phyloP scores from a whole-genome alignment of 1,140 invertebrate species.

The Cephus cinctus region DNA sequence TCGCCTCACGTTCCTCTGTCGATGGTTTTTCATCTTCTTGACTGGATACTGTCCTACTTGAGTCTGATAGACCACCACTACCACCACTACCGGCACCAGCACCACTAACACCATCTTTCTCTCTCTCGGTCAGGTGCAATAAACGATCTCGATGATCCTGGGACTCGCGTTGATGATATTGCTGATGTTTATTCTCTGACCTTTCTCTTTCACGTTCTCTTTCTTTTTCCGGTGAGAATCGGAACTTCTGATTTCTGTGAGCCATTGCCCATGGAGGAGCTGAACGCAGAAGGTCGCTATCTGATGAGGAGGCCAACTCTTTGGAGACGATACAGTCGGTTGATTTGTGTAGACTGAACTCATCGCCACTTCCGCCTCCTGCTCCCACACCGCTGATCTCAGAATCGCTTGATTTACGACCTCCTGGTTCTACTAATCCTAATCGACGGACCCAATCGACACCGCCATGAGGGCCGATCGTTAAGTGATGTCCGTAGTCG shows the following conservation, averaged over 20 bases:
- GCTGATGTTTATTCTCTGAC: conserved; percentile 29
- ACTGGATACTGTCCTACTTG: conserved; percentile 57
- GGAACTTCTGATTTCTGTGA: conserved; percentile 47
- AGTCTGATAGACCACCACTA: conserved; percentile 52
- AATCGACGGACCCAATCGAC: conserved; percentile 65
- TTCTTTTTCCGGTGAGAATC: conserved; percentile 49
- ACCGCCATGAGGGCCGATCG: conserved; percentile 64
- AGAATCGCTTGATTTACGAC: conserved; percentile 54
- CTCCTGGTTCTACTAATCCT: conserved; percentile 42
- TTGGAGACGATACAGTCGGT: conserved; percentile 68
- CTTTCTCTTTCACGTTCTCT: conserved; percentile 37
- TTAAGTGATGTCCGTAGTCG: conserved; percentile 58
- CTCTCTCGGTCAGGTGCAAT: conserved; percentile 24
- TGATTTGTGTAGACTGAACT: conserved; percentile 61
- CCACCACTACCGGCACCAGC: conserved; percentile 34
- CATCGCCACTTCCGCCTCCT: conserved; percentile 54
- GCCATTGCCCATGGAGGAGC: conserved; percentile 51
- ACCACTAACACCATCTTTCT: conserved; percentile 37
- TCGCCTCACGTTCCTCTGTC: conserved; percentile 63
- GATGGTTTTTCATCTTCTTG: conserved; percentile 55
- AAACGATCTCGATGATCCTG: conserved; percentile 35
- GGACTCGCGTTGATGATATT: conserved; percentile 32
- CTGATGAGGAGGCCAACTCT: conserved; percentile 61
- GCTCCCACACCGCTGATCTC: conserved; percentile 46
- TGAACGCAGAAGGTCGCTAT: conserved; percentile 60